Evolutionary conservation across 2,888 invertebrate species (phyloP).

Genomic region (Harpalus rufipes): DNA sequence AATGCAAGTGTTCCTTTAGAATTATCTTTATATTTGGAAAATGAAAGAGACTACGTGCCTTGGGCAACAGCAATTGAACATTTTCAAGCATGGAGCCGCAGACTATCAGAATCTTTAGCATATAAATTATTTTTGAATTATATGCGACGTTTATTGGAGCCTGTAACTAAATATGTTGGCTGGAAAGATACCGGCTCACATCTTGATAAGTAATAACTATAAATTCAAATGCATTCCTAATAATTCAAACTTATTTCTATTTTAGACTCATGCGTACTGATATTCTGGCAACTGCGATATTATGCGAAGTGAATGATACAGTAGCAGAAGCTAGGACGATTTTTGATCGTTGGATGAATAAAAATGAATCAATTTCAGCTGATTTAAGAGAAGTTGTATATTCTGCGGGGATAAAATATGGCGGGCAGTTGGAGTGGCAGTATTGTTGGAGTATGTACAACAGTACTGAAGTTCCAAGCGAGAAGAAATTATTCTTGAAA

Average conservation of each 20-base stretch:
- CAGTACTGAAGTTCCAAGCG: conserved; percentile 83
- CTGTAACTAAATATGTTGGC: conserved; percentile 81
- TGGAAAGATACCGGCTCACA: conserved; percentile 84
- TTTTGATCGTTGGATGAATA: conserved; percentile 86
- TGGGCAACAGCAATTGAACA: conserved; percentile 90
- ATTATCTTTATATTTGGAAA: conserved; percentile 82
- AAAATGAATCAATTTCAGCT: conserved; percentile 83
- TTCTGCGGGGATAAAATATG: conserved; percentile 84
- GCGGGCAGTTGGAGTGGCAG: conserved; percentile 86
- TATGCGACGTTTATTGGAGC: conserved; percentile 80
- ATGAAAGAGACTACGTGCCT: conserved; percentile 89
- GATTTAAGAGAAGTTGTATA: conserved; percentile 87
- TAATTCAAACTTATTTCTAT: conserved; percentile 60
- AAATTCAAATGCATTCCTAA: conserved; percentile 1
- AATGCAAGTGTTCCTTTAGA: conserved; percentile 83
- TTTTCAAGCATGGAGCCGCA: conserved; percentile 85
- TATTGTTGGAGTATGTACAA: conserved; percentile 87
- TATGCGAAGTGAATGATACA: conserved; percentile 84
- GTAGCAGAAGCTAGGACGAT: conserved; percentile 84
- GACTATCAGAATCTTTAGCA: conserved; percentile 85
- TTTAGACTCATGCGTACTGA: conserved; percentile 85
- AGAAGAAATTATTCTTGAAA: conserved; percentile 84
- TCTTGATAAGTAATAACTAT: conserved; percentile 80
- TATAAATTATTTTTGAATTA: conserved; percentile 84
- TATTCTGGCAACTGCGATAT: conserved; percentile 85